Percentiles rank a stretch among this genome's conserved stretches.
Conservation (phyloP, 2,888 invertebrate species). For the Pollenia griseotomentosa region DNA sequence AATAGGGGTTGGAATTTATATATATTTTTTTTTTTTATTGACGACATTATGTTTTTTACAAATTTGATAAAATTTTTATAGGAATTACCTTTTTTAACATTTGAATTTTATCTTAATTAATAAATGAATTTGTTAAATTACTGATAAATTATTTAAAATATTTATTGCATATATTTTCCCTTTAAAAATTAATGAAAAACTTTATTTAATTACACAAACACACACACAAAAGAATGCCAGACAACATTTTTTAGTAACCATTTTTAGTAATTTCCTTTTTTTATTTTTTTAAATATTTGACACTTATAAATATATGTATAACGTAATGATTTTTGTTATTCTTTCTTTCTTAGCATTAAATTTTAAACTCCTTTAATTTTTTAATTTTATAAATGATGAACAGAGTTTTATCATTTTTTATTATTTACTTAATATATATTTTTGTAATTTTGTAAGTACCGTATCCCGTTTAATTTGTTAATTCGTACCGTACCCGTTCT, state of each 20-base stretch:
- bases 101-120: slow-evolving; percentile 3
- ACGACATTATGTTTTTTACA: slow-evolving; percentile 32
- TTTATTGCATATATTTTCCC: too few species aligned
- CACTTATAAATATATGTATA: too few species aligned
- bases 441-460: slow-evolving; percentile 16
- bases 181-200: too few species aligned
- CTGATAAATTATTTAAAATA: not conserved
- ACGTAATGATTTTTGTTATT: too few species aligned
- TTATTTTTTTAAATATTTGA: too few species aligned
- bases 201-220: too few species aligned
- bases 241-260: too few species aligned
- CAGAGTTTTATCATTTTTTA: not conserved
- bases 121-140: not conserved
- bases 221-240: too few species aligned
- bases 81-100: slow-evolving; percentile 63
- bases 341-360: not conserved
- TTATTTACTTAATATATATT: slow-evolving; percentile 26
- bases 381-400: not conserved
- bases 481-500: slow-evolving; percentile 62
- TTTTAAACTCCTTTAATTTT: not conserved
- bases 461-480: not conserved
- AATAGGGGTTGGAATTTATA: slow-evolving; percentile 60
- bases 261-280: too few species aligned
- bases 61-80: slow-evolving; percentile 41
- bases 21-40: slow-evolving; percentile 26